Evolutionary conservation across 2,888 invertebrate genomes (phyloP), one percentile per base, ranked within the genome.

Genomic region (Morpho achilles): DNA sequence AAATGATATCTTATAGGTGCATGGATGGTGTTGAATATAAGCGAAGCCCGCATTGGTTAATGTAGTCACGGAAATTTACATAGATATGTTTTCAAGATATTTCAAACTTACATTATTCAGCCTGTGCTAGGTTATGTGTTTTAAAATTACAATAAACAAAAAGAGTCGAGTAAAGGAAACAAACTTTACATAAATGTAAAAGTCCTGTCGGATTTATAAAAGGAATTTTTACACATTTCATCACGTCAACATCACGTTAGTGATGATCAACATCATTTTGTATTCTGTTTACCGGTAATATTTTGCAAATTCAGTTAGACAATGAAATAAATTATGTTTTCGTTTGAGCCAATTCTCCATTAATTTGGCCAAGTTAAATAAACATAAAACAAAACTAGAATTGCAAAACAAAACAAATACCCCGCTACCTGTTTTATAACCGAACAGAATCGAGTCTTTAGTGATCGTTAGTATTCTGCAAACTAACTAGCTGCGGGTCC

Each of bases 381-480:
- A 59, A 64, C 57, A 53, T 53, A 62, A 57, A 69, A 67, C 62
- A 65, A 64, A 63, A 63, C 58, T 56, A 49, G 53, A 61, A 66
- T 58, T 67, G 64, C 62, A 64, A 66, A 69, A 65, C 62, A 67
- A 70, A 68, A 69, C 62, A 66, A 67, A 70, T 68, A 60, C 54
- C 50, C 56, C 54, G 65, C 61, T 67, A 67, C 70, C 65, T 68
- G 65, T 61, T 64, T 63, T 67, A 71, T 67, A 65, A 64, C 63
- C 66, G 68, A 68, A 69, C 67, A 65, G 70, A 69, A 65, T 67
- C 67, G 68, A 69, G 70, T 72, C 69, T 70, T 74, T 70, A 73
- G 69, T 64, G 70, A 68, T 79, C 74, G 81, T 89, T 87, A 84
- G 87, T 87, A 89, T 87, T 87, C 89, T 59, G 64, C 63, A 66